Conservation (phyloP, 2,797 vertebrate species). For the Mus minutoides region DNA sequence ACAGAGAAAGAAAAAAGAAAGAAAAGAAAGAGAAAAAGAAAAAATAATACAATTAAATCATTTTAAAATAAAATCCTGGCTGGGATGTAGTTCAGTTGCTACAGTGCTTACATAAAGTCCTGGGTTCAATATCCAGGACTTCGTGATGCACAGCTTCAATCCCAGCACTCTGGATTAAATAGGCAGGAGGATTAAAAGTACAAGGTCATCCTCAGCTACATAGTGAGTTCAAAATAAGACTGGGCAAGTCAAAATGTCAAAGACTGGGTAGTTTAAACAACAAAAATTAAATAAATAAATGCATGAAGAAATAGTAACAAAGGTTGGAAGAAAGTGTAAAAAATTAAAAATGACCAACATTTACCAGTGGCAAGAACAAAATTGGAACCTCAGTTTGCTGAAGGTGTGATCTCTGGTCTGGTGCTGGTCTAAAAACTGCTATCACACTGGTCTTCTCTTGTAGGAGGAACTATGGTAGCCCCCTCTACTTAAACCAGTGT, state of each 20-base stretch:
- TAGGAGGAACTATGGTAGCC: not conserved
- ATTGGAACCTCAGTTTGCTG: not conserved
- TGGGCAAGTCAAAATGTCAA: not conserved
- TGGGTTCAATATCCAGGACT: not conserved
- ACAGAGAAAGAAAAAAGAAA: not conserved
- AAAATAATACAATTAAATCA: not conserved
- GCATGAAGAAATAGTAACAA: not conserved
- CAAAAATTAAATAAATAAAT: not conserved
- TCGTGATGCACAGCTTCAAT: not conserved
- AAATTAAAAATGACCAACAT: not conserved
- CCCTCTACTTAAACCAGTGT: not conserved
- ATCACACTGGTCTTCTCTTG: not conserved
- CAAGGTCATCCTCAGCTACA: not conserved
- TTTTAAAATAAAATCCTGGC: not conserved
- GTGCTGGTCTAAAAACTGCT: not conserved
- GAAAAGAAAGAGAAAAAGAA: not conserved
- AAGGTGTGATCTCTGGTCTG: not conserved
- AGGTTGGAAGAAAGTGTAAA: not conserved
- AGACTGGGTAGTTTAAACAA: not conserved
- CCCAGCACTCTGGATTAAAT: no score
- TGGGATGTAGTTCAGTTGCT: not conserved
- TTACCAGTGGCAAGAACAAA: not conserved
- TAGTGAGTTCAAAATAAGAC: not conserved
- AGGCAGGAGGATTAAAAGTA: not conserved
- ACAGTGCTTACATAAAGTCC: not conserved